Conservation (phyloP, 2,888 invertebrate species). For the Oxytorus armatus region DNA sequence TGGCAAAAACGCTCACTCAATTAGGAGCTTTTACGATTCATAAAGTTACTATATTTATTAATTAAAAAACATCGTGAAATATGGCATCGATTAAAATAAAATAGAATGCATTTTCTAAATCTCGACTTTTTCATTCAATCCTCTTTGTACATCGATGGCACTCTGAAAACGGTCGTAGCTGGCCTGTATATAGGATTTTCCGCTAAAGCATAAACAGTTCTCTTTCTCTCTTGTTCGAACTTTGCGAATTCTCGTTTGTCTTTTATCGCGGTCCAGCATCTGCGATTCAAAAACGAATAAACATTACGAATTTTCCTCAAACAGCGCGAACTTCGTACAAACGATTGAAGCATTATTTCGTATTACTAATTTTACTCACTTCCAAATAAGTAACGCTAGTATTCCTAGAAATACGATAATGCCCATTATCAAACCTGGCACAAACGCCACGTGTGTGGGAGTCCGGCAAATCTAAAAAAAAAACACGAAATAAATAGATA, state of each 20-base stretch:
- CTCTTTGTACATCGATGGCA: slow-evolving; percentile 83
- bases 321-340: not conserved
- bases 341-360: not conserved
- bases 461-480: slow-evolving; percentile 72
- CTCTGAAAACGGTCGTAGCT: slow-evolving; percentile 86
- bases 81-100: slow-evolving; percentile 3
- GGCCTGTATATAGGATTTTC: slow-evolving; percentile 88
- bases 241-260: slow-evolving; percentile 75
- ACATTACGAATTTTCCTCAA: not conserved
- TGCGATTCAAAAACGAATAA: slow-evolving; percentile 48
- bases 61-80: not conserved
- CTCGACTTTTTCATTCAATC: slow-evolving; percentile 65
- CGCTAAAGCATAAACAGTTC: slow-evolving; percentile 72
- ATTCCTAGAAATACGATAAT: slow-evolving; percentile 73
- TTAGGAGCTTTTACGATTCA: not conserved
- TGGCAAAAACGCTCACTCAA: not conserved
- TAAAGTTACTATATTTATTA: slow-evolving; percentile 30
- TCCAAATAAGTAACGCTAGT: slow-evolving; percentile 75
- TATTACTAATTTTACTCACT: slow-evolving; percentile 70
- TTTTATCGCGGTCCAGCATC: slow-evolving; percentile 72
- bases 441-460: slow-evolving; percentile 71
- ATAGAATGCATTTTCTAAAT: slow-evolving; percentile 3
- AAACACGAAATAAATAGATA: not conserved
- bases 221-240: slow-evolving; percentile 72
- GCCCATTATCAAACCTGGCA: slow-evolving; percentile 70